Evolutionary conservation across 2,113 vertebrate species (phyloP).

Genomic region (Pandion haliaetus): DNA sequence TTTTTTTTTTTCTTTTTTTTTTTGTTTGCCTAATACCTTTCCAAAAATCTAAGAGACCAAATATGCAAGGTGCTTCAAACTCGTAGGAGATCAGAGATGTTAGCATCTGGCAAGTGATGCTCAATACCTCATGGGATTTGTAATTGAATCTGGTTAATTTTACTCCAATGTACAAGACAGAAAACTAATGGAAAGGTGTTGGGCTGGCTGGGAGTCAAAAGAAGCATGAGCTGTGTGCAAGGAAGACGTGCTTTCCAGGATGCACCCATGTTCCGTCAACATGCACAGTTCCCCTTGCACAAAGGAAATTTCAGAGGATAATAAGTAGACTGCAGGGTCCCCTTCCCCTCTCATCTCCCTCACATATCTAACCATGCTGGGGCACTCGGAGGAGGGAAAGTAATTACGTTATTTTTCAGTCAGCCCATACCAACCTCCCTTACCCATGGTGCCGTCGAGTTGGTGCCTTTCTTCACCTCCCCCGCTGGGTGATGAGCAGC

Average conservation of each 20-base stretch:
- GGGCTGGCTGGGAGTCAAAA: neutral
- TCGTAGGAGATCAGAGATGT: neutral
- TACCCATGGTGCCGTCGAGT: fast-evolving
- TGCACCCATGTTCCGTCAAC: neutral
- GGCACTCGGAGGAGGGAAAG: neutral
- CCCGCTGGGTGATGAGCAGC: neutral
- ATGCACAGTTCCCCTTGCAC: neutral
- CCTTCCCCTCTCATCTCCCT: neutral
- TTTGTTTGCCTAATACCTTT: neutral
- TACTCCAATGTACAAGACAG: neutral
- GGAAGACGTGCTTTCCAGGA: neutral
- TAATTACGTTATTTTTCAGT: neutral
- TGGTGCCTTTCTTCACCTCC: neutral
- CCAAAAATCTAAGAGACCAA: neutral
- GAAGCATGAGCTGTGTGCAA: neutral
- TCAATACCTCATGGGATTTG: neutral
- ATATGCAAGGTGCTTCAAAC: neutral
- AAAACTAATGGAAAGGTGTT: neutral
- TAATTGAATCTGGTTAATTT: neutral
- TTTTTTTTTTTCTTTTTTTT: too few relatives aligned
- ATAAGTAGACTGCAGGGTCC: neutral
- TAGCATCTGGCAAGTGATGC: neutral
- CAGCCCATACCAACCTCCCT: neutral
- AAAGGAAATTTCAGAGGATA: neutral
- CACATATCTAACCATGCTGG: neutral